phyloP scores from a whole-genome alignment of 2,113 vertebrate species.

The Speoplatyrhinus poulsoni region DNA sequence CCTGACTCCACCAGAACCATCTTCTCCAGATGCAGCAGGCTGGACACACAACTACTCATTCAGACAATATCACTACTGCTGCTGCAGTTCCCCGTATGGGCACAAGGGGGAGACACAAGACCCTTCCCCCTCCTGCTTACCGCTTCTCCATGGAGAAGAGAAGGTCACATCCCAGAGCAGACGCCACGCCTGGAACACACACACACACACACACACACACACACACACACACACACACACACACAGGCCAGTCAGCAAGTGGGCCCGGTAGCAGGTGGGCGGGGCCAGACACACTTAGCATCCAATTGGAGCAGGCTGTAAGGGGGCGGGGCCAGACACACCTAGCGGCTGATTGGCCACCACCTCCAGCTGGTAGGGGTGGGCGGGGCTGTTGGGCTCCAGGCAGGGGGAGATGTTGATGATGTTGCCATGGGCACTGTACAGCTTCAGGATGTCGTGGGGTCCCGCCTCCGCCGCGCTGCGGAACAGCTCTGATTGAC shows the following conservation, averaged over 20 bases:
- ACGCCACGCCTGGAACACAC: constrained; percentile 63
- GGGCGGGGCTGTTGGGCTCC: constrained; percentile 67
- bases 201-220: background rate
- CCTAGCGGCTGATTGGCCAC: constrained; percentile 78
- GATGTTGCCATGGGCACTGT: constrained; percentile 79
- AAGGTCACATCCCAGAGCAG: constrained; percentile 72
- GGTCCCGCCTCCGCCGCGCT: constrained; percentile 78
- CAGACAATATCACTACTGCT: no score
- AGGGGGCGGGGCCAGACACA: constrained; percentile 39
- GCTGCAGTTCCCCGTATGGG: no score
- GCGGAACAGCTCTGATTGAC: constrained; percentile 73
- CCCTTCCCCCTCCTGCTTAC: constrained; percentile 34
- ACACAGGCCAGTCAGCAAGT: constrained; percentile 69
- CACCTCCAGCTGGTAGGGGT: constrained; percentile 79
- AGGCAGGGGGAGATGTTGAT: constrained; percentile 79
- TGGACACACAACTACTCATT: constrained; percentile 29
- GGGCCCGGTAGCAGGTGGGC: constrained; percentile 4
- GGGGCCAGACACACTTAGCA: constrained; percentile 63
- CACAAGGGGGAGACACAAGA: no score
- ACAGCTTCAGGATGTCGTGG: constrained; percentile 80
- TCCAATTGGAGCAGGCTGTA: constrained; percentile 42
- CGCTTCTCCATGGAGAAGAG: constrained; percentile 80
- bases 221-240: background rate
- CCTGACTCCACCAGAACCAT: constrained; percentile 68
- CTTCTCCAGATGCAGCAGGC: constrained; percentile 79